A percentile compares a stretch with the other conserved stretches of the same genome.
Evolutionary conservation across 2,888 invertebrate genomes (phyloP).

Genomic region (Archips crataeganus): DNA sequence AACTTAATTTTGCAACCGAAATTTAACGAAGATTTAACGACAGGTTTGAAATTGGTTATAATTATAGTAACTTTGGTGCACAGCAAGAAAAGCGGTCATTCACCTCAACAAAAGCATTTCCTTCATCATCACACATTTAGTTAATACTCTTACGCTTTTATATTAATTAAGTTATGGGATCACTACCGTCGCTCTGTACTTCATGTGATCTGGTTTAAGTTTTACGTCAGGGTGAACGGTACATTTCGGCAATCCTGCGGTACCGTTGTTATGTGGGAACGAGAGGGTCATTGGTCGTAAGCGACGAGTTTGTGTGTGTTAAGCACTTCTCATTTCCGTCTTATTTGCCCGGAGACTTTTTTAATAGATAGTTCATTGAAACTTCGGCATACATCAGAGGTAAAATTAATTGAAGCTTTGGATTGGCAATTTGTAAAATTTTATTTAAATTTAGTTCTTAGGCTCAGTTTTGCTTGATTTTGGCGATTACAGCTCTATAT

Average conservation of each 20-base stretch:
- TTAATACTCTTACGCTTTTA: no score
- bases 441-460: not conserved
- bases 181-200: not conserved
- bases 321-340: constrained; percentile 40
- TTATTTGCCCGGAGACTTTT: constrained; percentile 23
- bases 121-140: no score
- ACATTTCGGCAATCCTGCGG: constrained; percentile 36
- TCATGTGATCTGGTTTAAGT: constrained; percentile 25
- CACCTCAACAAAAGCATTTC: no score
- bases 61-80: no score
- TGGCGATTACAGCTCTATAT: no score
- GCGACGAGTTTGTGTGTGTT: constrained; percentile 11
- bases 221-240: constrained; percentile 30
- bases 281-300: constrained; percentile 34
- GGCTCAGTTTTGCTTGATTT: not conserved
- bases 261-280: constrained; percentile 36
- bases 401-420: not conserved
- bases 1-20: no score
- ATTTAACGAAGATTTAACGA: no score
- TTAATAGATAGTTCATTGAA: constrained; percentile 28
- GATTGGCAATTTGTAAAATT: not conserved
- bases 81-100: no score
- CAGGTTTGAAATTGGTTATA: no score
- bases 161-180: not conserved
- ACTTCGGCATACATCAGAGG: constrained; percentile 6